Conservation (phyloP, 2,797 vertebrate genomes). For the Discoglossus pictus region DNA sequence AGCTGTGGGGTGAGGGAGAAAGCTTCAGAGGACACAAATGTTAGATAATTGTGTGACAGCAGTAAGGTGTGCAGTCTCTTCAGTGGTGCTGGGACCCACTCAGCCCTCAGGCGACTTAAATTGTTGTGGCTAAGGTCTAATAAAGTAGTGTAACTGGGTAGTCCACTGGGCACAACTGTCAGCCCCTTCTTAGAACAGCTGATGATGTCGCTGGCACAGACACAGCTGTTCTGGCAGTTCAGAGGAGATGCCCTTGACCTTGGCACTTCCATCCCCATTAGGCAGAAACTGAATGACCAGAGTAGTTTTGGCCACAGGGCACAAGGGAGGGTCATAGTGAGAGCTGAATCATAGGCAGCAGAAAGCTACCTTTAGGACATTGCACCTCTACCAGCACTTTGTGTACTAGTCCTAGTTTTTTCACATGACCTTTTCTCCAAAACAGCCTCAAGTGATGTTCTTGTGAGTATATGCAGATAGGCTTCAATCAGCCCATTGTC, state of each 20-base stretch:
- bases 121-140: slow-evolving; percentile 94
- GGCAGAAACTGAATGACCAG: slow-evolving; percentile 61
- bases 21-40: slow-evolving; percentile 90
- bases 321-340: slow-evolving; percentile 64
- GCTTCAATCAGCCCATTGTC: slow-evolving; percentile 37
- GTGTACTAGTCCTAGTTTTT: slow-evolving; percentile 11
- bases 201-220: slow-evolving; percentile 95
- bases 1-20: slow-evolving; percentile 82
- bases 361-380: slow-evolving; percentile 54
- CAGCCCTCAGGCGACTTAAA: slow-evolving; percentile 75
- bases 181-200: slow-evolving; percentile 92
- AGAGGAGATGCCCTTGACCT: slow-evolving; percentile 51
- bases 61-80: slow-evolving; percentile 86
- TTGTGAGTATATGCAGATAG: not conserved
- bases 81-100: slow-evolving; percentile 83
- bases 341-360: slow-evolving; percentile 54
- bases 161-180: slow-evolving; percentile 68
- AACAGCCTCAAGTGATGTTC: not conserved
- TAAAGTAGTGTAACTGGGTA: slow-evolving; percentile 83
- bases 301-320: slow-evolving; percentile 63
- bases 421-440: not conserved
- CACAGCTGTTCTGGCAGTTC: slow-evolving; percentile 83
- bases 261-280: slow-evolving; percentile 46
- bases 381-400: slow-evolving; percentile 8
- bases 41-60: slow-evolving; percentile 87